Percentiles rank a stretch among this genome's conserved stretches.
These are phyloP conservation scores for Cheilinus undulatus DNA, from an alignment of 2,113 vertebrate genomes.

Conservation along the genomic window DNA sequence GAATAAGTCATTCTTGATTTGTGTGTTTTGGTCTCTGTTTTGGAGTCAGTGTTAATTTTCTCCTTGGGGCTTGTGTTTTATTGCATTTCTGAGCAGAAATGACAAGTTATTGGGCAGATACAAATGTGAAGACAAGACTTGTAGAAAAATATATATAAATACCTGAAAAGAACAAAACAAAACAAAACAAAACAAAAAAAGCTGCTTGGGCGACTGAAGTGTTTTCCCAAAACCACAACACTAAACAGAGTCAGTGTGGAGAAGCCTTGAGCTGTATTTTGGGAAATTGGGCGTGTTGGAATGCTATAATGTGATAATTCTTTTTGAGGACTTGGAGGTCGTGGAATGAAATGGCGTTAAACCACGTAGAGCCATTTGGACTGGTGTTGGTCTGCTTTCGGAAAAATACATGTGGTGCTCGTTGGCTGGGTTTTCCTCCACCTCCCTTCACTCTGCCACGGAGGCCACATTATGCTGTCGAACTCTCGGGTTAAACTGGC, in stretches of 20 bases:
- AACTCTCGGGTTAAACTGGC: constrained; percentile 74
- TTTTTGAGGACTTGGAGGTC: constrained; percentile 80
- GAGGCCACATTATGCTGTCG: constrained; percentile 63
- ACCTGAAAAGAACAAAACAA: constrained; percentile 72
- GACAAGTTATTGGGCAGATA: constrained; percentile 57
- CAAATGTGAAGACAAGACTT: constrained; percentile 27
- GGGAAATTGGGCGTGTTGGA: constrained; percentile 83
- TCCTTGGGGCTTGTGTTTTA: constrained; percentile 52
- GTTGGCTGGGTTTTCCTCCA: constrained; percentile 58
- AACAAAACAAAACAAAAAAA: constrained; percentile 52
- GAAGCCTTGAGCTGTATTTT: constrained; percentile 79
- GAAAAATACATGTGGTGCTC: constrained; percentile 78
- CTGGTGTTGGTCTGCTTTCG: constrained; percentile 61
- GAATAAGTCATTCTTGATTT: constrained; percentile 52
- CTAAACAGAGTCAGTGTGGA: constrained; percentile 73
- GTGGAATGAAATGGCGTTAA: constrained; percentile 80
- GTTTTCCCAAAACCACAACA: constrained; percentile 72
- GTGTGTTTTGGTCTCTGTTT: constrained; percentile 39
- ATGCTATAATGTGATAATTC: constrained; percentile 86
- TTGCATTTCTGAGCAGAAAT: constrained; percentile 64
- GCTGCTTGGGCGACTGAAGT: constrained; percentile 54
- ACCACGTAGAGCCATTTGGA: constrained; percentile 77
- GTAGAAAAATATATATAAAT: constrained; percentile 53
- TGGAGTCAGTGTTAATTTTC: constrained; percentile 50
- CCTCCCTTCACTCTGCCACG: constrained; percentile 47